Evolutionary conservation across 37 sponge, comb jelly and placozoan species (phyloP).

Genomic region (Beroe ovata): DNA sequence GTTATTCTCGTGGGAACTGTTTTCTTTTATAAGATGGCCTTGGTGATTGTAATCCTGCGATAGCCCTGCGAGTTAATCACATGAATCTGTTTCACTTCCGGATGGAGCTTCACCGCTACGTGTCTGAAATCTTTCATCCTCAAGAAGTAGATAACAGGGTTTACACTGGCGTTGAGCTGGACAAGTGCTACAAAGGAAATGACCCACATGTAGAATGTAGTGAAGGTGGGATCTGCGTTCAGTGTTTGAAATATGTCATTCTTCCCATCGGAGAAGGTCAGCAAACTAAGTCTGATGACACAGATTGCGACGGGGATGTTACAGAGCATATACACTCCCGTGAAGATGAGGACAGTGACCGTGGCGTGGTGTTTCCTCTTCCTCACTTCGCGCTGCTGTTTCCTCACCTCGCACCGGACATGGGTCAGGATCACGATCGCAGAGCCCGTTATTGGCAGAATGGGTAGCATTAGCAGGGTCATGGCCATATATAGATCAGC

Average conservation of each 20-base stretch:
- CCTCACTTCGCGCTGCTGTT: background rate
- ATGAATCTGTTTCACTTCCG: background rate
- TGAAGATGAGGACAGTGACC: conserved; percentile 24
- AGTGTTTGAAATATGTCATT: background rate
- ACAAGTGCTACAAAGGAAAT: background rate
- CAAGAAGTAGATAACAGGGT: conserved; percentile 29
- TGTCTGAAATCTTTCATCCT: conserved; percentile 8
- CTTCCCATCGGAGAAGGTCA: background rate
- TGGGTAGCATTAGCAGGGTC: conserved; percentile 29
- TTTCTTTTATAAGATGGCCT: background rate
- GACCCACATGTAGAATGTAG: background rate
- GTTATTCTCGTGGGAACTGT: no score
- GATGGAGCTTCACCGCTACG: background rate
- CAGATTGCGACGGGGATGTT: conserved; percentile 35
- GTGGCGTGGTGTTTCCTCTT: conserved; percentile 26
- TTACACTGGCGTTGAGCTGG: conserved; percentile 25
- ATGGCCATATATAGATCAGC: conserved; percentile 17
- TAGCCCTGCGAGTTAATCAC: background rate
- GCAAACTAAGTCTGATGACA: background rate
- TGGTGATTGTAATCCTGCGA: background rate
- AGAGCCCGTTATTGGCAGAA: background rate
- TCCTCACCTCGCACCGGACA: background rate
- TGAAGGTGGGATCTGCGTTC: background rate
- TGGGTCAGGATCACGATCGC: background rate
- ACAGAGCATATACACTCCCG: conserved; percentile 15